Evolutionary conservation across 2,888 invertebrate species (phyloP).

Genomic region (Arctia plantaginis): DNA sequence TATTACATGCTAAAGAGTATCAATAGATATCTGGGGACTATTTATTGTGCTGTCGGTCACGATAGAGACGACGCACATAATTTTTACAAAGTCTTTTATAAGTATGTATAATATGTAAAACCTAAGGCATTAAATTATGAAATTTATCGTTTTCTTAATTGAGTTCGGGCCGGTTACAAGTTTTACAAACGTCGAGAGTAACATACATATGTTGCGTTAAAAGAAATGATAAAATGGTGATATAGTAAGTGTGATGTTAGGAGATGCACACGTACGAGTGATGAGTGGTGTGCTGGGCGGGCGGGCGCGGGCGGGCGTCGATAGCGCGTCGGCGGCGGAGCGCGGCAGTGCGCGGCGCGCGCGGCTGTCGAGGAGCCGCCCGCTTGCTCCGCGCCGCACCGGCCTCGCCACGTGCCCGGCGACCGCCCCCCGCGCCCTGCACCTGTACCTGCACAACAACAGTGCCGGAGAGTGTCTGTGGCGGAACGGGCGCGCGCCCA

Average conservation of each 20-base stretch:
- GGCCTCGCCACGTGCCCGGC: constrained; percentile 50
- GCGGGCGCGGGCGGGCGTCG: constrained; percentile 40
- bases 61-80: neutral
- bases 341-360: constrained; percentile 81
- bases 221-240: constrained; percentile 5
- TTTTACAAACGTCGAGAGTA: neutral
- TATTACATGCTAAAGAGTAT: neutral
- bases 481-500: constrained; percentile 21
- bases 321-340: constrained; percentile 41
- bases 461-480: constrained; percentile 20
- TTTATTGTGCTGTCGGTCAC: neutral
- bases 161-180: neutral
- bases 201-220: neutral
- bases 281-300: constrained; percentile 2
- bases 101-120: neutral
- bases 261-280: constrained; percentile 2
- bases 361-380: constrained; percentile 70
- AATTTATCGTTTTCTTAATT: neutral
- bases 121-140: neutral
- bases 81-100: neutral
- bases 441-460: constrained; percentile 21
- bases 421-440: constrained; percentile 18
- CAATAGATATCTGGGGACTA: neutral
- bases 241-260: constrained; percentile 1
- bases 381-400: constrained; percentile 53